phyloP scores from a whole-genome alignment of 2,888 invertebrate species.

The Tyria jacobaeae region DNA sequence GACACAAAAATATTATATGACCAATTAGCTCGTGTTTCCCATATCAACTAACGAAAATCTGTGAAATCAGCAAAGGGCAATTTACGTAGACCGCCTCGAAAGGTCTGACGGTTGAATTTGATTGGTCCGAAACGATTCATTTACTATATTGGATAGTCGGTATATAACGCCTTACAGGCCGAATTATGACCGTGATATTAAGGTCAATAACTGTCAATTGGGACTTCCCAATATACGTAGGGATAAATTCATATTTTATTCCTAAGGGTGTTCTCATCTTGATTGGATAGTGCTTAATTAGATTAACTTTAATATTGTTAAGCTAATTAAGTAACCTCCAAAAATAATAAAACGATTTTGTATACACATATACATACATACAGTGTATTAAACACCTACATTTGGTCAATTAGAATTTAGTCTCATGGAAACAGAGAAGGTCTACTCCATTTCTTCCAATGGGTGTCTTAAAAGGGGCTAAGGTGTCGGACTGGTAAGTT shows the following conservation, averaged over 20 bases:
- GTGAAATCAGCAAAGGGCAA: constrained; percentile 14
- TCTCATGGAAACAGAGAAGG: too few relatives aligned
- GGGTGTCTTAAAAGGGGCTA: too few relatives aligned
- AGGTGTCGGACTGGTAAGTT: too few relatives aligned
- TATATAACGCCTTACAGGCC: constrained; percentile 15
- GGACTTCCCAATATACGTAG: constrained; percentile 4
- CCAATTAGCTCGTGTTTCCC: neutral
- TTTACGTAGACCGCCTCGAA: constrained; percentile 12
- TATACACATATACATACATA: too few relatives aligned
- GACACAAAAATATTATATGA: too few relatives aligned
- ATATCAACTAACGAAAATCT: constrained; percentile 16
- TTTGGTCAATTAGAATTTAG: too few relatives aligned
- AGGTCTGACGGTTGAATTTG: constrained; percentile 17
- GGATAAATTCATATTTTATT: constrained; percentile 5
- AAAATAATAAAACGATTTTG: too few relatives aligned
- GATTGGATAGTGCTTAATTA: neutral
- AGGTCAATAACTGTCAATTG: constrained; percentile 15
- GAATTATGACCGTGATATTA: constrained; percentile 17
- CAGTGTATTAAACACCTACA: too few relatives aligned
- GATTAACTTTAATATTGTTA: neutral
- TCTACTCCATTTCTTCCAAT: too few relatives aligned
- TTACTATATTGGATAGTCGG: constrained; percentile 16
- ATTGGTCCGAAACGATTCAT: constrained; percentile 20
- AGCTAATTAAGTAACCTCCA: too few relatives aligned
- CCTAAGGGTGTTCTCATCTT: neutral